These are phyloP conservation scores for Lacerta agilis DNA, from an alignment of 2,797 vertebrate genomes.

Conservation along the genomic window DNA sequence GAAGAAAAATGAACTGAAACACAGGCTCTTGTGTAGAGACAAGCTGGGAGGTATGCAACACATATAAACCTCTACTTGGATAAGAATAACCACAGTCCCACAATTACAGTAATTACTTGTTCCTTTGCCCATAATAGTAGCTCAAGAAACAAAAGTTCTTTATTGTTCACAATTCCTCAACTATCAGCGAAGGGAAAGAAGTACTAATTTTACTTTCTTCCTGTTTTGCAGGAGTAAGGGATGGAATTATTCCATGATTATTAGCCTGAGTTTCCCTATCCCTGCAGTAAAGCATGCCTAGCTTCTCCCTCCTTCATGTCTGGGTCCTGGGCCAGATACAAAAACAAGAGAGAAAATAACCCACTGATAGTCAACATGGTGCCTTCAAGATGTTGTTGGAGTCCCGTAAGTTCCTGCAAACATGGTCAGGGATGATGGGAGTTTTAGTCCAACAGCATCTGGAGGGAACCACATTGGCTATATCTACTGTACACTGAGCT, in stretches of 20 bases:
- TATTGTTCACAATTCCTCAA: neutral
- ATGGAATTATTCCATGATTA: neutral
- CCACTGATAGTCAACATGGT: too few species aligned
- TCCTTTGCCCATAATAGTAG: neutral
- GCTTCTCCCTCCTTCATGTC: too few species aligned
- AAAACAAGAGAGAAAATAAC: too few species aligned
- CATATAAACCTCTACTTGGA: neutral
- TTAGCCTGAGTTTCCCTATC: too few species aligned
- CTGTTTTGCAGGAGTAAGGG: neutral
- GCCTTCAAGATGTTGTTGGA: too few species aligned
- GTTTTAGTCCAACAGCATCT: too few species aligned
- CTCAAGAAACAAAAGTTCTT: slow-evolving; percentile 7
- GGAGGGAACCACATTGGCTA: too few species aligned
- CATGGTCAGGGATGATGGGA: too few species aligned
- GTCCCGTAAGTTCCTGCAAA: too few species aligned
- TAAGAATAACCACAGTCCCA: neutral
- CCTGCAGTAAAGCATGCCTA: neutral
- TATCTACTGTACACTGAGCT: neutral
- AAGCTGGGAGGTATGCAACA: neutral
- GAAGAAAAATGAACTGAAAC: slow-evolving; percentile 1
- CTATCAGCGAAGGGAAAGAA: neutral
- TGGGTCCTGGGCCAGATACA: too few species aligned
- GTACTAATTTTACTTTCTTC: neutral
- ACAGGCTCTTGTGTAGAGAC: neutral
- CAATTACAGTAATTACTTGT: neutral